phyloP scores from a whole-genome alignment of 2,888 invertebrate genomes.

The Drosophila picticornis region DNA sequence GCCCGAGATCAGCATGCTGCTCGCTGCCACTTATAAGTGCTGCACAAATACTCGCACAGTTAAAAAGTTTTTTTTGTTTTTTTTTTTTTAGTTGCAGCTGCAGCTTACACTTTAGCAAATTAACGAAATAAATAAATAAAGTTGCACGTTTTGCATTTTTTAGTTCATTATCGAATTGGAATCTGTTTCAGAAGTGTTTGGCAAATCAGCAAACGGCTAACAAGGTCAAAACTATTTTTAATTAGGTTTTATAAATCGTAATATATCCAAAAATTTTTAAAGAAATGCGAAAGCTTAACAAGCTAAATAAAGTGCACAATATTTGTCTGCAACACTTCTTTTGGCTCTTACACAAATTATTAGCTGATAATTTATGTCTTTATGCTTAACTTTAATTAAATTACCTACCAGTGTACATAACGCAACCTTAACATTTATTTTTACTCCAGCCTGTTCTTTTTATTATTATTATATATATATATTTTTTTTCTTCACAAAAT shows the following conservation, averaged over 20 bases:
- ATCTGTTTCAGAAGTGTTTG: background rate
- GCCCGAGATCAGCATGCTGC: constrained; percentile 1
- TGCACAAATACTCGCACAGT: constrained; percentile 51
- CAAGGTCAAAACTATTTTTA: background rate
- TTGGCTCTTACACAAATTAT: background rate
- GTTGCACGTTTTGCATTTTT: background rate
- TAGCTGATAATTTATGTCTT: background rate
- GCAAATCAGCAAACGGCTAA: background rate
- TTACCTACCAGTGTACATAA: background rate
- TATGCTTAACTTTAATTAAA: background rate
- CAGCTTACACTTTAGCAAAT: background rate
- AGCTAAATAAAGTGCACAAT: background rate
- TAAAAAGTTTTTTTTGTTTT: constrained; percentile 36
- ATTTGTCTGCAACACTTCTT: background rate
- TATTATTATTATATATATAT: background rate
- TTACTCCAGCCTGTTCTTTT: background rate
- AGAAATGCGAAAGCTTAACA: background rate
- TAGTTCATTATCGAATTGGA: background rate
- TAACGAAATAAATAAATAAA: background rate
- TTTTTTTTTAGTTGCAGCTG: background rate
- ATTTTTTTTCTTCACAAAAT: background rate
- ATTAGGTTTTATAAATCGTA: background rate
- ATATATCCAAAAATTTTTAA: background rate
- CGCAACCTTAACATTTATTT: background rate
- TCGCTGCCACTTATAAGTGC: constrained; percentile 49